These are phyloP conservation scores for Garra rufa DNA, from an alignment of 2,113 vertebrate species.

Conservation along the genomic window DNA sequence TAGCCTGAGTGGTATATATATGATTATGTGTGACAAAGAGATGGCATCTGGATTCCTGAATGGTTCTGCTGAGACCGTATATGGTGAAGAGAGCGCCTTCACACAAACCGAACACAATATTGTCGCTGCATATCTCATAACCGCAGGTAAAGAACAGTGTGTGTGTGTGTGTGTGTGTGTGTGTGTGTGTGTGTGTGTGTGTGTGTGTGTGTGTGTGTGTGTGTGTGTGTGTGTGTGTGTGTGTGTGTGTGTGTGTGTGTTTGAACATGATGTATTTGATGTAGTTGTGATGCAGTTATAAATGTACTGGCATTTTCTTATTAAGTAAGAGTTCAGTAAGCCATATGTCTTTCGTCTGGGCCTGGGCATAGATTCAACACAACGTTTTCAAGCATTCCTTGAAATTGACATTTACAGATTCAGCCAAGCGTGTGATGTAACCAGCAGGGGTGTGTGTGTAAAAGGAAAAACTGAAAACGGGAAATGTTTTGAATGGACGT, in stretches of 20 bases:
- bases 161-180: neutral
- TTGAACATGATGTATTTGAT: neutral
- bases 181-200: neutral
- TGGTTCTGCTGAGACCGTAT: constrained; percentile 61
- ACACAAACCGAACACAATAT: constrained; percentile 90
- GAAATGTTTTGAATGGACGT: constrained; percentile 10
- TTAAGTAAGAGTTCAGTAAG: neutral
- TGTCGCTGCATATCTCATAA: constrained; percentile 91
- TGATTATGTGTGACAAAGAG: constrained; percentile 59
- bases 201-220: neutral
- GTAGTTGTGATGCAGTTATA: neutral
- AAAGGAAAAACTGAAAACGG: neutral
- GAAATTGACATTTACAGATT: constrained; percentile 16
- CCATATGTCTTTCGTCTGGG: neutral
- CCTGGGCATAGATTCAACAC: neutral
- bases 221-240: neutral
- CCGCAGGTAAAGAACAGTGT: constrained; percentile 83
- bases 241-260: neutral
- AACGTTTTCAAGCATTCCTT: constrained; percentile 10
- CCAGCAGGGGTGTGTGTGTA: constrained; percentile 25
- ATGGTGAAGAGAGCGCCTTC: constrained; percentile 77
- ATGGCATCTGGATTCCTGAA: constrained; percentile 69
- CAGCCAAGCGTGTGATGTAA: neutral
- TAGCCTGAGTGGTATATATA: neutral
- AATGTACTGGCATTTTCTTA: neutral